A percentile compares a stretch with the other conserved stretches of the same genome.
These are phyloP conservation scores for Cyprinella venusta DNA, from an alignment of 2,797 vertebrate genomes.

Conservation along the genomic window DNA sequence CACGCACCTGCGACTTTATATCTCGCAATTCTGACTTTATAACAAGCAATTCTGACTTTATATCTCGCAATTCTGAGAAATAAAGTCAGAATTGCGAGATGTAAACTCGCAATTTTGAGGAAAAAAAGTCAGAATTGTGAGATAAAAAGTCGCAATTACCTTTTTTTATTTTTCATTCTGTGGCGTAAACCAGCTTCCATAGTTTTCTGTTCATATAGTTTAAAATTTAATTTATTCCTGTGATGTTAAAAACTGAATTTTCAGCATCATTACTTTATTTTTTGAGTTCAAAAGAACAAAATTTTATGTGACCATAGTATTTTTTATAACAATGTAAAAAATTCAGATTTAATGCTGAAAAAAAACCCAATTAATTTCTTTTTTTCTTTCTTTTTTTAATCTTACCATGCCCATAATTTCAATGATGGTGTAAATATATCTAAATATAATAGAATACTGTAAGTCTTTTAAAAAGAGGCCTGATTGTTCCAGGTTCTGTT, in stretches of 20 bases:
- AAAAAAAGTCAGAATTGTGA: too few species aligned
- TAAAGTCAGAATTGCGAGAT: too few species aligned
- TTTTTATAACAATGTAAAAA: not conserved
- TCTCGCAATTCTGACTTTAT: too few species aligned
- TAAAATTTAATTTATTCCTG: not conserved
- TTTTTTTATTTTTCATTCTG: too few species aligned
- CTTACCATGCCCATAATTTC: not conserved
- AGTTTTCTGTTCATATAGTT: not conserved
- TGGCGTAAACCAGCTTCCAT: too few species aligned
- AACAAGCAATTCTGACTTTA: too few species aligned
- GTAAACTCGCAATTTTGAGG: too few species aligned
- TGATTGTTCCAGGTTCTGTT: not conserved
- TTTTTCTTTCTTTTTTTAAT: not conserved
- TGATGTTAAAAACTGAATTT: not conserved
- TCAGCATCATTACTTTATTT: not conserved
- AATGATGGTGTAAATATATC: not conserved
- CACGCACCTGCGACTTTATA: too few species aligned
- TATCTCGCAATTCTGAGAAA: too few species aligned
- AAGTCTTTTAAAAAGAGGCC: not conserved
- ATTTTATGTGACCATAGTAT: not conserved
- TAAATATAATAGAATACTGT: not conserved
- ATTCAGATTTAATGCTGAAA: not conserved
- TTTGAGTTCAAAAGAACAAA: too few species aligned
- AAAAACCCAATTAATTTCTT: not conserved
- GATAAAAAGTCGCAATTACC: too few species aligned